Evolutionary conservation across 2,113 vertebrate species (phyloP), one percentile per base, ranked within the genome.

Genomic region (Raja brachyura): DNA sequence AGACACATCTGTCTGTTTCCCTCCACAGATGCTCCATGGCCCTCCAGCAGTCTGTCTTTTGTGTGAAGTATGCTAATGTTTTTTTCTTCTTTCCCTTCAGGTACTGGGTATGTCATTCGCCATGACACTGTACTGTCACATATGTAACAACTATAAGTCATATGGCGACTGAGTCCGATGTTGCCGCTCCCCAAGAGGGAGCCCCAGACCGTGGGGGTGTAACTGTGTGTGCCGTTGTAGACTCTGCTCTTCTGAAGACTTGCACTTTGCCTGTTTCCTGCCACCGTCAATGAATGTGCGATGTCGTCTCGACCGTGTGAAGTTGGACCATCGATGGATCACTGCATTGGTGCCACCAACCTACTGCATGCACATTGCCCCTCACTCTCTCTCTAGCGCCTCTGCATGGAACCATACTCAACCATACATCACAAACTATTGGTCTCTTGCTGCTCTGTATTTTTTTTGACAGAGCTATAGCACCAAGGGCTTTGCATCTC

Each of bases 71-170:
- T 59, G n/a, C 10, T 79, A 10, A 61, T 25, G 25, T 78, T 93
- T 28, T 28, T 63, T 2, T 39, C 59, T 31, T 78, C 25, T 31
- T 2, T 93, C 25, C 14, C n/a, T 63, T 48, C 94, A 97, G 97
- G 96, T 97, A 5, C 93, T 97, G 94, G 96, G 95, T 16, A 97
- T 97, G 97, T 97, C 96, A 28, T 97, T 97, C 31, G 95, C 96
- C 93, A 96, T 97, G 96, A 97, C 97, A 4, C 95, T 97, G 31
- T 97, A 96, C 94, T 97, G 97, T 94, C 96, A 97, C 94, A 97
- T 97, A 93, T 96, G 94, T 28, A 73, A 73, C 66, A 92, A 73
- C 90, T 73, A 74, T 39, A 92, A 92, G 22, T 73, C 31, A 33
- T 73, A 92, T 7, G 83, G 61, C 22, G 70, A 92, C 4, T 92